A percentile compares a stretch with the other conserved stretches of the same genome.
These are phyloP conservation scores for Manis crassicaudata DNA, from an alignment of 2,797 vertebrate species.

Conservation along the genomic window DNA sequence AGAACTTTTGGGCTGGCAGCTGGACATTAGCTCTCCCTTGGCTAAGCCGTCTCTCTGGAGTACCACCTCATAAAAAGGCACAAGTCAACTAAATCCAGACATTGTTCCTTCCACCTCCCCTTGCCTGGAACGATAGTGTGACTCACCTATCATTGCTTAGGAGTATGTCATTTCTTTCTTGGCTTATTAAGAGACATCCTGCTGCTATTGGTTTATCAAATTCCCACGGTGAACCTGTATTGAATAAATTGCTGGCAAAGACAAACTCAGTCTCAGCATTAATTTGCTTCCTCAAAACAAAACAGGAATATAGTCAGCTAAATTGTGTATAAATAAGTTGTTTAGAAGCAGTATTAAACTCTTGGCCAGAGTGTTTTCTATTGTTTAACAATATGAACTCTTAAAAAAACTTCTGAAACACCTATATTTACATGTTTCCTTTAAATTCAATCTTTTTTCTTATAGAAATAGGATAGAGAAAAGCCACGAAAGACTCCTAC, in stretches of 20 bases:
- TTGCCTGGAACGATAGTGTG: not conserved
- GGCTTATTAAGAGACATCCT: not conserved
- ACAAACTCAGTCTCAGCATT: not conserved
- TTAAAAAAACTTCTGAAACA: not conserved
- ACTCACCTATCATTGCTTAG: not conserved
- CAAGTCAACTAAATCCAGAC: not conserved
- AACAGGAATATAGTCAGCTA: not conserved
- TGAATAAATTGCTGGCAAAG: not conserved
- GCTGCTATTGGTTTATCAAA: not conserved
- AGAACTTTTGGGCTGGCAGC: not conserved
- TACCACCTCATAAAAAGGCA: not conserved
- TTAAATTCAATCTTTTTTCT: not conserved
- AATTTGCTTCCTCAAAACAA: not conserved
- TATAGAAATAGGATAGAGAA: not conserved
- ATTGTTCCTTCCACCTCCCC: not conserved
- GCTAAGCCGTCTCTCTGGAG: not conserved
- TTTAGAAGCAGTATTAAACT: conserved; percentile 5
- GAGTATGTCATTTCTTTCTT: not conserved
- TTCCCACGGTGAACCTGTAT: not conserved
- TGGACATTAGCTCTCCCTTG: not conserved
- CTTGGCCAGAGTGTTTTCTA: not conserved
- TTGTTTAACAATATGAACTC: not conserved
- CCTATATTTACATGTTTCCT: not conserved
- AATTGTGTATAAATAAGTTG: not conserved
- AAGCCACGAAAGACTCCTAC: not conserved